Base-by-base conservation (phyloP, 2,113 vertebrate species). In the Paedocypris sp. region DNA sequence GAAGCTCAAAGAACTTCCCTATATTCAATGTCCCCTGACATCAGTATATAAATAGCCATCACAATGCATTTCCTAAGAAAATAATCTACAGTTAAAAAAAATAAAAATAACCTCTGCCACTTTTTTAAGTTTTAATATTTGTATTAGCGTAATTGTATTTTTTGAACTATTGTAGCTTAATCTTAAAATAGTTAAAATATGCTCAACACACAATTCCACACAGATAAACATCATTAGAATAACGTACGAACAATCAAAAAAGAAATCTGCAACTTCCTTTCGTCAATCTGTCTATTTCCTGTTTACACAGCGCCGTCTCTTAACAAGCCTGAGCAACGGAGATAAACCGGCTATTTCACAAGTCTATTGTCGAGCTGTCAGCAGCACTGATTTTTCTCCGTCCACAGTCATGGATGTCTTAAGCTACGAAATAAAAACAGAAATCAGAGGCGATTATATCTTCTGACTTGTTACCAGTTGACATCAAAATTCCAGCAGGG, bases 231-330 rank as follows among this genome's bases (percentile, higher is more conserved):
- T n/a, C n/a, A n/a, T n/a, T n/a, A n/a, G n/a, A n/a, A n/a, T n/a
- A n/a, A n/a, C n/a, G 66, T 18, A 75, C 61, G 16, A 3, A 74
- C 75, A 75, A 71, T 75, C 63, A 65, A 32, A 76, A 83, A 79
- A 76, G 49, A 63, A 64, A 79, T 83, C 79, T 74, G 52, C 36
- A 39, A 71, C 64, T 81, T 79, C 79, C 77, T 62, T 16, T 49
- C 31, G 53, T 42, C 16, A 42, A 57, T 25, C 38, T 42, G 26
- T 41, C 60, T 60, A 38, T 59, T 76, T 85, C 80, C 79, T 81
- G 78, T 84, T 84, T 80, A 66, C 64, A 65, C 48, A 74, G 66
- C 63, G 26, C 46, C 19, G 38, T 62, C 48, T 50, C 28, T 29
- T 62, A 12, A 66, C 15, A 59, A 62, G 53, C 47, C 67, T 69